Evolutionary conservation across 2,888 invertebrate species (phyloP), one percentile per base, ranked within the genome.

Genomic region (Orthosia gracilis): DNA sequence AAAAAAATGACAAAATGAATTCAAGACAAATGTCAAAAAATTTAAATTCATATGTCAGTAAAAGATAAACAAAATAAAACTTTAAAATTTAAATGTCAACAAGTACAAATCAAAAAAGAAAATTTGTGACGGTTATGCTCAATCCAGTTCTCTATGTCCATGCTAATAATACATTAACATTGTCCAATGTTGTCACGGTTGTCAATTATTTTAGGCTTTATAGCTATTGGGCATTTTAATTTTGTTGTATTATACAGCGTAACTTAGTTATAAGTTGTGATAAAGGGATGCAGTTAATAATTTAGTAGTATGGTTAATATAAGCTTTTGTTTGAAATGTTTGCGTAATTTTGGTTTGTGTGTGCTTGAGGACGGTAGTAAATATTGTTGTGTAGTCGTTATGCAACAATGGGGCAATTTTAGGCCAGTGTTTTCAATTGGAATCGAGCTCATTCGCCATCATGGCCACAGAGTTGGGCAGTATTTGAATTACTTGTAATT

Each of bases 211-310:
- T 63, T 61, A 69, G 75, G 62, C 62, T 71, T 69, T 79, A 76
- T 31, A 68, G 58, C 45, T 45, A 31, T 40, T 26, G 74, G 77
- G 49, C 72, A 78, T 73, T 78, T 80, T 80, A 83, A 85, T 80
- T 82, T 77, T 57, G 69, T 67, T 54, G 52, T 67, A 74, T 62
- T 62, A 67, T 74, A 21, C n/a, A 31, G 49, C 5, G 61, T 72
- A 61, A 76, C 76, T 81, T 59, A 55, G 72, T 80, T 80, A 68
- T 61, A 80, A 80, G 54, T 80, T 80, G 31, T 69, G 57, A 65
- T 64, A 57, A 73, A 77, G 45, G 73, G 21, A 49, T 47, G 58
- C 47, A 18, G 21, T 68, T 50, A 55, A 77, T 80, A 65, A 62
- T 77, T 71, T 55, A 55, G 65, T 62, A n/a, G 52, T 55, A 49